These are phyloP conservation scores for Nylanderia fulva DNA, from an alignment of 1,140 invertebrate species.

Conservation along the genomic window DNA sequence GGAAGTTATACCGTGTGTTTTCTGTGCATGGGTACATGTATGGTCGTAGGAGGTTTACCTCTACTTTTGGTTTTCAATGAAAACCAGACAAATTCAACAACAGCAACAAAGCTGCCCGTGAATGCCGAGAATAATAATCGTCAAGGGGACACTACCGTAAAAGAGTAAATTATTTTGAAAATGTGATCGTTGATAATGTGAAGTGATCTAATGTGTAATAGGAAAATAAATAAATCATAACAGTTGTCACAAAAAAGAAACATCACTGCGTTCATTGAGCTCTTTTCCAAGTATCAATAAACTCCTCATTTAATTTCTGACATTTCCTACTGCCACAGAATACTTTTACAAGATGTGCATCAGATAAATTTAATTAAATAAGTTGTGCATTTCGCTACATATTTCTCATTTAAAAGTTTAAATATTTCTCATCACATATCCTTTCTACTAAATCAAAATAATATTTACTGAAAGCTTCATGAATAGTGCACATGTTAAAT, in stretches of 20 bases:
- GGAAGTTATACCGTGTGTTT: slow-evolving; percentile 90
- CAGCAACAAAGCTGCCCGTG: slow-evolving; percentile 82
- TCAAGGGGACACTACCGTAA: slow-evolving; percentile 69
- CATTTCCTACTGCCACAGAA: background rate
- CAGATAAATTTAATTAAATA: slow-evolving; percentile 5
- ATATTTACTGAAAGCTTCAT: background rate
- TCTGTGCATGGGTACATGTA: slow-evolving; percentile 91
- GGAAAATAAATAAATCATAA: slow-evolving; percentile 74
- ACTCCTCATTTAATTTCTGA: background rate
- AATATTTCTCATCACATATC: background rate
- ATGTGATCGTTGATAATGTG: slow-evolving; percentile 68
- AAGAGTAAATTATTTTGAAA: slow-evolving; percentile 76
- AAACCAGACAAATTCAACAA: slow-evolving; percentile 73
- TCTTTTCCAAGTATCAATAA: slow-evolving; percentile 4
- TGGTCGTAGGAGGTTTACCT: slow-evolving; percentile 90
- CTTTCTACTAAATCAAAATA: background rate
- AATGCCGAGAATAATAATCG: slow-evolving; percentile 69
- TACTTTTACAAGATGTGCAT: background rate
- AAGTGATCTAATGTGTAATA: slow-evolving; percentile 73
- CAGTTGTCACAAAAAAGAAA: slow-evolving; percentile 65
- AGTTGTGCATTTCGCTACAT: background rate
- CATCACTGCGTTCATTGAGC: background rate
- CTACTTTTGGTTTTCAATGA: slow-evolving; percentile 86
- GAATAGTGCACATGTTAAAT: background rate
- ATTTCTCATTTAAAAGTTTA: background rate